phyloP scores from a whole-genome alignment of 2,113 vertebrate genomes.

The Setophaga coronata region DNA sequence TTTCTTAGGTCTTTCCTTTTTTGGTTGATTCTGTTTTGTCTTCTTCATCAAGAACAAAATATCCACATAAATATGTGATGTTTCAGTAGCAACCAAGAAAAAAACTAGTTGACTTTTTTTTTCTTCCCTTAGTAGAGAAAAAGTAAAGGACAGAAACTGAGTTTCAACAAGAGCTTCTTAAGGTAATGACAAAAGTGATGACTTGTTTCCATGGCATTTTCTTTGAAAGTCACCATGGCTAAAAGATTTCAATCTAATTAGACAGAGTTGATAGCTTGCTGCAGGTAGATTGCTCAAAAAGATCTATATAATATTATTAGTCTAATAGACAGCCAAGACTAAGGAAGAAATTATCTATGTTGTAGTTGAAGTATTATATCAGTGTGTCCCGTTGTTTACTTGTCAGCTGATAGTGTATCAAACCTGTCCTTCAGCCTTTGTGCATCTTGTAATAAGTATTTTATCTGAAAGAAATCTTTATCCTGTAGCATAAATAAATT shows the following conservation, averaged over 20 bases:
- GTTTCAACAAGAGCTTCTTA: neutral
- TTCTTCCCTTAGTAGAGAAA: neutral
- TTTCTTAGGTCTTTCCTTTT: neutral
- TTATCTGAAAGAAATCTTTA: constrained; percentile 44
- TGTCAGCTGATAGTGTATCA: neutral
- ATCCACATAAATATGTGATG: neutral
- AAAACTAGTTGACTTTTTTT: accelerated
- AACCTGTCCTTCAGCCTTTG: constrained; percentile 12
- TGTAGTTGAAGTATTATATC: neutral
- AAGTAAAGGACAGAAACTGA: neutral
- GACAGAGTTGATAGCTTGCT: neutral
- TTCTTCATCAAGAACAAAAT: neutral
- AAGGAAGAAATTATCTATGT: neutral
- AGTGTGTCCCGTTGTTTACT: neutral
- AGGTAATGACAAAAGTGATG: neutral
- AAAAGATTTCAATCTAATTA: neutral
- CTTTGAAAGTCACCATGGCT: neutral
- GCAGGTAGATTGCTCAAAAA: neutral
- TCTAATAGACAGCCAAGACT: neutral
- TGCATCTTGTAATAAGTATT: constrained; percentile 27
- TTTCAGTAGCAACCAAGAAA: neutral
- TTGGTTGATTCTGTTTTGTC: accelerated
- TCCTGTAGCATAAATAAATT: constrained; percentile 31
- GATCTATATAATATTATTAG: neutral
- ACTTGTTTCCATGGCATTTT: neutral